Conservation (phyloP, 2,797 vertebrate genomes). For the Alfaro cultratus region DNA sequence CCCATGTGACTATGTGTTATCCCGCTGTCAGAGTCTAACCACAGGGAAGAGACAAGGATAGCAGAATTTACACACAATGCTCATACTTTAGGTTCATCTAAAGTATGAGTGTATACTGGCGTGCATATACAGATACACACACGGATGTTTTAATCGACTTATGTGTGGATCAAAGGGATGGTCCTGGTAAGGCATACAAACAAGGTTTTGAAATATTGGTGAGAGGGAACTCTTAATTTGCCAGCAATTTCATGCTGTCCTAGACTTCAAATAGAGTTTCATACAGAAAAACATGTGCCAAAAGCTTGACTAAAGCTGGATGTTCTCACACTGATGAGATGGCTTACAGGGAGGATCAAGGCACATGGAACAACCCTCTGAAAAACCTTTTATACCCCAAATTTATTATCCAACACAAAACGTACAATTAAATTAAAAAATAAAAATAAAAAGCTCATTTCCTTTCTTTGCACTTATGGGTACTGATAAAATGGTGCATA, state of each 20-base stretch:
- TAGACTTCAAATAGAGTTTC: conserved; percentile 69
- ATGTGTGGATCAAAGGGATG: conserved; percentile 71
- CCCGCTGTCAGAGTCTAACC: conserved; percentile 92
- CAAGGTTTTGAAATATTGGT: conserved; percentile 67
- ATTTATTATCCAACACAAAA: conserved; percentile 28
- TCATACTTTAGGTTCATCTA: conserved; percentile 32
- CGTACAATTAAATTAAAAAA: not conserved
- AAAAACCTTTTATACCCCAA: not conserved
- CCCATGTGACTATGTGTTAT: conserved; percentile 93
- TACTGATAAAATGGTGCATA: conserved; percentile 51
- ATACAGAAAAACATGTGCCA: conserved; percentile 47
- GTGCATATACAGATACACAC: conserved; percentile 9
- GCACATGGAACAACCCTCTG: conserved; percentile 17
- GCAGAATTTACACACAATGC: conserved; percentile 34
- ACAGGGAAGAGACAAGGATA: conserved; percentile 39
- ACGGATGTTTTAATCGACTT: conserved; percentile 60
- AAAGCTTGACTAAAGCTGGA: conserved; percentile 55
- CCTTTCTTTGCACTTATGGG: not conserved
- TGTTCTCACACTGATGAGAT: conserved; percentile 41
- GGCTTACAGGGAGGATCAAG: conserved; percentile 39
- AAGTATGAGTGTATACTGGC: conserved; percentile 12
- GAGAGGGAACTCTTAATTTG: conserved; percentile 69
- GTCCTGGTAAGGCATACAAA: conserved; percentile 65
- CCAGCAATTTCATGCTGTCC: conserved; percentile 71
- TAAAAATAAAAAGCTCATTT: not conserved